These are phyloP conservation scores for Cyclargus thomasi DNA, from an alignment of 1,140 invertebrate species.

Conservation along the genomic window DNA sequence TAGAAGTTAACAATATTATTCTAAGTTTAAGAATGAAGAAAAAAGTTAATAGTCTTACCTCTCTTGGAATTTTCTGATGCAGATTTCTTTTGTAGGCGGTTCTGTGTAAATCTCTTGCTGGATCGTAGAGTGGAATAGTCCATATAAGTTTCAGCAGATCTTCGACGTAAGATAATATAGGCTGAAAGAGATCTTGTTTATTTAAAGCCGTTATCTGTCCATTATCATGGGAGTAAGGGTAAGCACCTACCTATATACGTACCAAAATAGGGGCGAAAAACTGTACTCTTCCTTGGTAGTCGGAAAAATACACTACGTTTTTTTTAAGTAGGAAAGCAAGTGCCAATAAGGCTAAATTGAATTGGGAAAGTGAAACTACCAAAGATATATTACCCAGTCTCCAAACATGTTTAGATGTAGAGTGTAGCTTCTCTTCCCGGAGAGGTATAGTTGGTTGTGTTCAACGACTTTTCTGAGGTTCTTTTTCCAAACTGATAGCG, in stretches of 20 bases:
- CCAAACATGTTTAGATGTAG: conserved; percentile 80
- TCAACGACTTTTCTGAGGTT: conserved; percentile 74
- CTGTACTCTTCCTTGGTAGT: too few relatives aligned
- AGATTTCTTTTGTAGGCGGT: conserved; percentile 51
- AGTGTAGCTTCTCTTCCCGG: conserved; percentile 77
- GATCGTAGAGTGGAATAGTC: conserved; percentile 65
- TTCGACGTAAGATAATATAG: conserved; percentile 56
- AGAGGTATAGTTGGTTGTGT: conserved; percentile 77
- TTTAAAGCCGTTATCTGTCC: too few relatives aligned
- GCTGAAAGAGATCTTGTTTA: conserved; percentile 43
- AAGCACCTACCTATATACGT: too few relatives aligned
- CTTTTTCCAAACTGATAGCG: conserved; percentile 71
- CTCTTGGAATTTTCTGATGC: conserved; percentile 57
- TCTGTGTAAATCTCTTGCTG: conserved; percentile 51
- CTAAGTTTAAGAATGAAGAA: too few relatives aligned
- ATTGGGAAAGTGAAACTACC: not conserved
- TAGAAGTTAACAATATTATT: too few relatives aligned
- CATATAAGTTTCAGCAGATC: conserved; percentile 70
- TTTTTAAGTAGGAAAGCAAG: too few relatives aligned
- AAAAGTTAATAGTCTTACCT: conserved; percentile 29
- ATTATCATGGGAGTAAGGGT: too few relatives aligned
- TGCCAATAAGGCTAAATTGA: not conserved
- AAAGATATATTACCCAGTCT: conserved; percentile 75
- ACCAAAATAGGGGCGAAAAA: too few relatives aligned
- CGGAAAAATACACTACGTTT: too few relatives aligned